phyloP scores from a whole-genome alignment of 2,113 vertebrate genomes.

The Pseudois nayaur region DNA sequence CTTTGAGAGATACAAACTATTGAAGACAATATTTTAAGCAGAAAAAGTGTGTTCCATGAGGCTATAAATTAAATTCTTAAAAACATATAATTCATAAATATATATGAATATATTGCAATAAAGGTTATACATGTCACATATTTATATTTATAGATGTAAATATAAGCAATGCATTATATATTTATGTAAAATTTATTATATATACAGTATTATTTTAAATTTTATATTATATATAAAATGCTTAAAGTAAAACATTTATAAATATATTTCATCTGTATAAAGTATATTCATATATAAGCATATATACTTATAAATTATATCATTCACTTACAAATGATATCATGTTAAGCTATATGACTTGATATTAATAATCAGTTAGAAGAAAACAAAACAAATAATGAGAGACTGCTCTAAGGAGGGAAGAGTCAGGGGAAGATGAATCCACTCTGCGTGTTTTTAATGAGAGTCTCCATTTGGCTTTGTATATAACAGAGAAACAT shows the following conservation, averaged over 20 bases:
- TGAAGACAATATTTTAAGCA: not conserved
- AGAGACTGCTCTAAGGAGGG: not conserved
- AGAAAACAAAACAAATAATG: not conserved
- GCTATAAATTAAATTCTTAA: not conserved
- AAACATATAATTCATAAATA: not conserved
- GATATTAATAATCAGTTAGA: not conserved
- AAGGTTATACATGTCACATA: not conserved
- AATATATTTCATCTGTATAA: not conserved
- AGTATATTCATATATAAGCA: not conserved
- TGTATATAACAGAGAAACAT: not conserved
- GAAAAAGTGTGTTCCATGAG: not conserved
- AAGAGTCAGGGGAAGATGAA: not conserved
- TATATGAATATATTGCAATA: not conserved
- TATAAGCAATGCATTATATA: not conserved
- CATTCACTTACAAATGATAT: not conserved
- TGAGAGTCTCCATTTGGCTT: not conserved
- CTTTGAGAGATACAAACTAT: not conserved
- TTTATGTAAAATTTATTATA: not conserved
- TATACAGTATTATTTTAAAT: not conserved
- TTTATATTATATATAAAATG: not conserved
- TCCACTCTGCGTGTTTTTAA: not conserved
- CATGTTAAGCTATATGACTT: not conserved
- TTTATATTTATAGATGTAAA: not conserved
- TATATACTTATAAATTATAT: not conserved
- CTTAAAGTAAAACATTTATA: not conserved